Evolutionary conservation across 1,140 invertebrate genomes (phyloP).

Genomic region (Ips nitidus): DNA sequence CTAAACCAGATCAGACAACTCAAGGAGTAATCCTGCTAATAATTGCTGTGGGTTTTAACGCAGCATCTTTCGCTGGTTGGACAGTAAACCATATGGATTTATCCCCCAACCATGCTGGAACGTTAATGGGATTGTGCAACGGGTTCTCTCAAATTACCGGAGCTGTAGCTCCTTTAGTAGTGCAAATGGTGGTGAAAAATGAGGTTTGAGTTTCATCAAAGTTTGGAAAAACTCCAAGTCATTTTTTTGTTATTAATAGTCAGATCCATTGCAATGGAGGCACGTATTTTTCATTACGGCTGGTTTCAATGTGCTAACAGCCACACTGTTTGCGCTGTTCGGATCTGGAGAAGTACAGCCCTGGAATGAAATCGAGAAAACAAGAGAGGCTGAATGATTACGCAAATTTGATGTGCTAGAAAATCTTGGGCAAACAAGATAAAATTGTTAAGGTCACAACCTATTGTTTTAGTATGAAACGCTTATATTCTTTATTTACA

Average conservation of each 20-base stretch:
- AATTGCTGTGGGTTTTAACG: slow-evolving; percentile 72
- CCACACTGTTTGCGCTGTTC: slow-evolving; percentile 26
- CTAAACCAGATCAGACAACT: slow-evolving; percentile 54
- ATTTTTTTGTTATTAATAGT: slow-evolving; percentile 16
- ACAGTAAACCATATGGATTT: slow-evolving; percentile 71
- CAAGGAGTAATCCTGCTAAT: slow-evolving; percentile 63
- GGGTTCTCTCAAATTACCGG: slow-evolving; percentile 69
- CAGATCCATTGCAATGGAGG: slow-evolving; percentile 32
- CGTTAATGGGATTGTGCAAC: slow-evolving; percentile 77
- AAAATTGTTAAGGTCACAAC: too few relatives aligned
- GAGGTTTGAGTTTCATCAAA: slow-evolving; percentile 56
- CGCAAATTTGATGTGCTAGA: too few relatives aligned
- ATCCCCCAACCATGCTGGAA: slow-evolving; percentile 70
- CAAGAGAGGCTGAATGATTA: neutral
- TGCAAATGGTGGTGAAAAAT: slow-evolving; percentile 62
- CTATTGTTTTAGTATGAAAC: too few relatives aligned
- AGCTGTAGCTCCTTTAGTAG: slow-evolving; percentile 68
- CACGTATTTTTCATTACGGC: slow-evolving; percentile 32
- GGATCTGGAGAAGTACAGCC: slow-evolving; percentile 35
- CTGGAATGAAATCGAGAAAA: slow-evolving; percentile 22
- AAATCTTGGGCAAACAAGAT: too few relatives aligned
- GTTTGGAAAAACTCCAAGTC: neutral
- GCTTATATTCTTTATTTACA: too few relatives aligned
- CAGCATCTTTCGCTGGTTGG: slow-evolving; percentile 71
- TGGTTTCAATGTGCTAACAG: slow-evolving; percentile 18